A percentile compares a stretch with the other conserved stretches of the same genome.
phyloP scores from a whole-genome alignment of 2,797 vertebrate genomes.

The Denticeps clupeoides region DNA sequence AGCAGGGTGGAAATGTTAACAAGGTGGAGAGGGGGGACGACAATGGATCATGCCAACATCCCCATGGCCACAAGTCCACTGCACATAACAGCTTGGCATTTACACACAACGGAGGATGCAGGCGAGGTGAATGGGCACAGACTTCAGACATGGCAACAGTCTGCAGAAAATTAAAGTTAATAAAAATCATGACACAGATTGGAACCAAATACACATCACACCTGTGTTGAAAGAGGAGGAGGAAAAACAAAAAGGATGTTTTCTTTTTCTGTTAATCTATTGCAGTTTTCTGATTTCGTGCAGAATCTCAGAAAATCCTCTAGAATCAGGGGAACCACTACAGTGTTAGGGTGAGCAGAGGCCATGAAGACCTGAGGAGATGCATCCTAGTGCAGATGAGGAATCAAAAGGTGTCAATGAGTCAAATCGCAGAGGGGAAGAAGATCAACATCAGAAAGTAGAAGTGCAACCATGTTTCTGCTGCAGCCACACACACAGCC shows the following conservation, averaged over 20 bases:
- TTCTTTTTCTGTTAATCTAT: neutral
- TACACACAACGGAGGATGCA: conserved; percentile 55
- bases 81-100: conserved; percentile 62
- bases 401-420: too few species aligned
- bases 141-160: conserved; percentile 54
- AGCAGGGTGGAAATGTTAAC: conserved; percentile 57
- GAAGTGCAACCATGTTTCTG: too few species aligned
- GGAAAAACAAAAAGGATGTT: conserved; percentile 39
- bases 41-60: conserved; percentile 68
- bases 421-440: too few species aligned
- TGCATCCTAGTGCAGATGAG: too few species aligned
- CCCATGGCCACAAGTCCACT: conserved; percentile 61
- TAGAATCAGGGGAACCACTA: conserved; percentile 38
- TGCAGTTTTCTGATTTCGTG: conserved; percentile 50
- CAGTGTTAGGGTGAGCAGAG: too few species aligned
- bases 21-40: conserved; percentile 40
- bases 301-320: conserved; percentile 56
- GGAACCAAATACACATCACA: conserved; percentile 61
- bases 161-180: conserved; percentile 37
- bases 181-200: conserved; percentile 42
- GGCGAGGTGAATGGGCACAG: conserved; percentile 40
- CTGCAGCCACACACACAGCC: too few species aligned
- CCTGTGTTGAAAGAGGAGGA: conserved; percentile 41
- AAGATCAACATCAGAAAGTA: too few species aligned
- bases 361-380: too few species aligned